Evolutionary conservation across 2,113 vertebrate genomes (phyloP).

Genomic region (Smithornis capensis): DNA sequence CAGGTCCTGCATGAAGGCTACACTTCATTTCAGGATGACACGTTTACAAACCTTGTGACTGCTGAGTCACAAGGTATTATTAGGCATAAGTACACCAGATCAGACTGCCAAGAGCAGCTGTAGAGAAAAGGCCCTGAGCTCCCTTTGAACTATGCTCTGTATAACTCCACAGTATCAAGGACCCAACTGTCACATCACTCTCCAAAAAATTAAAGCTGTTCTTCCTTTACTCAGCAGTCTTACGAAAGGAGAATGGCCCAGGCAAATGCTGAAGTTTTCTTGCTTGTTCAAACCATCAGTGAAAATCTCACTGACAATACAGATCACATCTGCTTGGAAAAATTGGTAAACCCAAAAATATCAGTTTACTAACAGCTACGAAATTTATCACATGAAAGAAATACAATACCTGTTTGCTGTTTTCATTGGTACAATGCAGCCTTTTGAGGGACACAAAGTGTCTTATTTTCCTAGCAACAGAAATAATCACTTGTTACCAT

Average conservation of each 20-base stretch:
- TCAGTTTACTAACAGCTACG: background rate
- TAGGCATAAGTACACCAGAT: background rate
- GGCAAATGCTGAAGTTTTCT: background rate
- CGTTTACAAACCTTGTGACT: background rate
- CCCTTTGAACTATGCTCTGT: background rate
- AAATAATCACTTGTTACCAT: conserved; percentile 63
- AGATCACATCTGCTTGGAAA: background rate
- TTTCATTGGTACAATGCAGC: conserved; percentile 81
- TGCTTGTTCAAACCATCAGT: background rate
- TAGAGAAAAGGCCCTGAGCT: background rate
- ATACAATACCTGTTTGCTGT: conserved; percentile 87
- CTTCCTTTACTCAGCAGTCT: background rate
- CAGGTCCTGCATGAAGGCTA: background rate
- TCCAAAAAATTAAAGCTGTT: background rate
- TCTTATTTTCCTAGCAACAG: conserved; percentile 88
- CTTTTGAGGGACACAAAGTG: conserved; percentile 96
- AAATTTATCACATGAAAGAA: background rate
- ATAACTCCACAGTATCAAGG: background rate
- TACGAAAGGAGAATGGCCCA: background rate
- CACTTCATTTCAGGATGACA: background rate
- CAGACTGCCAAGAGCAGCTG: background rate
- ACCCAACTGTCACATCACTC: background rate
- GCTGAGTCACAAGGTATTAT: background rate
- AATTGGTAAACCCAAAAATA: background rate
- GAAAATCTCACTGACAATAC: background rate